A percentile compares a stretch with the other conserved stretches of the same genome.
phyloP scores from a whole-genome alignment of 2,113 vertebrate genomes.

The Promerops cafer region DNA sequence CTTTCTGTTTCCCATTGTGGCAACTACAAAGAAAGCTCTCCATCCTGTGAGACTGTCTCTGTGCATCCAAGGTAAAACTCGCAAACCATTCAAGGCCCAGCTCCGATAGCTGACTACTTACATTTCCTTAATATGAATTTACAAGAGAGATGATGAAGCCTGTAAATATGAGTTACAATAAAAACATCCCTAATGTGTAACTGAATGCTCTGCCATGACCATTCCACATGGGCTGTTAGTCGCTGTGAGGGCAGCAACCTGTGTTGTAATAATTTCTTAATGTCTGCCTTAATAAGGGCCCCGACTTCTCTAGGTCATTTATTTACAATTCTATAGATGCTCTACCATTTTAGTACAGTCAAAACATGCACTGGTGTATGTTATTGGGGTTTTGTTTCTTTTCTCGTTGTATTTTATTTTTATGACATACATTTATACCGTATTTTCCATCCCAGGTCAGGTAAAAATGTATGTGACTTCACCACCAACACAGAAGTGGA shows the following conservation, averaged over 20 bases:
- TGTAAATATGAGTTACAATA: conserved; percentile 27
- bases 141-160: conserved; percentile 21
- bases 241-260: conserved; percentile 1
- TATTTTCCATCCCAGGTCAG: background rate
- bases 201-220: conserved; percentile 8
- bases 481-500: background rate
- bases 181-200: conserved; percentile 30
- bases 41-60: background rate
- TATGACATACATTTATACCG: background rate
- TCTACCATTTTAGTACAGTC: background rate
- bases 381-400: background rate
- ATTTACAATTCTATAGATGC: conserved; percentile 5
- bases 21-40: background rate
- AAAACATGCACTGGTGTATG: background rate
- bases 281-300: background rate
- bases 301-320: background rate
- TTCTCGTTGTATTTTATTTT: background rate
- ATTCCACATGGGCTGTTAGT: conserved; percentile 15
- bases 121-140: conserved; percentile 33
- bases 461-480: background rate
- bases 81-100: background rate
- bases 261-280: background rate
- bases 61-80: background rate
- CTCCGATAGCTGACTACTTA: background rate
- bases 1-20: background rate